These are phyloP conservation scores for Phorcus lineatus DNA, from an alignment of 2,888 invertebrate genomes.

Conservation along the genomic window DNA sequence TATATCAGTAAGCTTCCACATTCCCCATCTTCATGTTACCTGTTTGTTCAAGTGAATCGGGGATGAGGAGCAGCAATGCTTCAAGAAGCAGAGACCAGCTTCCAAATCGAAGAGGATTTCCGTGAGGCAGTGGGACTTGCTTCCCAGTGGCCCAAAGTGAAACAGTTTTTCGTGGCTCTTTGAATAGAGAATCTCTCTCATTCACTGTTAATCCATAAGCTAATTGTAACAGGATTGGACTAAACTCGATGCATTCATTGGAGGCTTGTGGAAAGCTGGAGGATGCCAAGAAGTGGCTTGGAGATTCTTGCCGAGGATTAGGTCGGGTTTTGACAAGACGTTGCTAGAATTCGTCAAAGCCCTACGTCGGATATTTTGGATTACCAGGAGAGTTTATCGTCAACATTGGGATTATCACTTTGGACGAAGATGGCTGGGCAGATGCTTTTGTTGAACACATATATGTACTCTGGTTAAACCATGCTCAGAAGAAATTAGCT, in stretches of 20 bases:
- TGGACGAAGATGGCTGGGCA: background rate
- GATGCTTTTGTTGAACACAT: background rate
- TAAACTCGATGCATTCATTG: conserved; percentile 2
- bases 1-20: conserved; percentile 2
- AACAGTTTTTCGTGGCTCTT: conserved; percentile 9
- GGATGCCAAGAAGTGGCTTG: background rate
- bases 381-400: background rate
- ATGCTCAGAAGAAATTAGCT: too few relatives aligned
- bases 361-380: background rate
- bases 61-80: background rate
- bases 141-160: background rate
- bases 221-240: background rate
- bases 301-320: background rate
- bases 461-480: too few relatives aligned
- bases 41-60: background rate
- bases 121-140: background rate
- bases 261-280: background rate
- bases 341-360: conserved; percentile 1
- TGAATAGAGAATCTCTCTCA: background rate
- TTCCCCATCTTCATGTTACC: background rate
- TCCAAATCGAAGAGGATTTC: background rate
- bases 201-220: background rate
- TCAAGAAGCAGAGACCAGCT: background rate
- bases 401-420: background rate
- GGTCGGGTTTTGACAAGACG: background rate